A percentile compares a stretch with the other conserved stretches of the same genome.
phyloP scores from a whole-genome alignment of 1,140 invertebrate genomes.

The Zaprionus kolodkinae region DNA sequence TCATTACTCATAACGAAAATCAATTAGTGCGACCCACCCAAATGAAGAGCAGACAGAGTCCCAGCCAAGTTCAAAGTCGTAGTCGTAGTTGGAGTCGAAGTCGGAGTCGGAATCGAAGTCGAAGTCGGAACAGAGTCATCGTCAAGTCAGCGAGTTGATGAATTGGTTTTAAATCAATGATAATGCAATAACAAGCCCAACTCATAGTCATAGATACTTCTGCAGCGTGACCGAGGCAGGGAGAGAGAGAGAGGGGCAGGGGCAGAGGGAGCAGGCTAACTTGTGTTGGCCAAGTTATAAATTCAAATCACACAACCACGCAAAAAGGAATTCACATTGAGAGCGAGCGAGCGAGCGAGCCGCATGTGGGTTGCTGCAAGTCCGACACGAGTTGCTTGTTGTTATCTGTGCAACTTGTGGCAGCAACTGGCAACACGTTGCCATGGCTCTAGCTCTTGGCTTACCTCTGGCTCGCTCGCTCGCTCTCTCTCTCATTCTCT shows the following conservation, averaged over 20 bases:
- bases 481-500: conserved; percentile 9
- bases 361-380: conserved; percentile 66
- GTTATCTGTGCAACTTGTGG: conserved; percentile 63
- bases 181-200: conserved; percentile 77
- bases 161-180: conserved; percentile 83
- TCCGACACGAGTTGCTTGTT: conserved; percentile 65
- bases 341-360: conserved; percentile 19
- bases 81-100: background rate
- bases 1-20: conserved; percentile 80
- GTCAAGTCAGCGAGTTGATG: conserved; percentile 75
- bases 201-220: conserved; percentile 52
- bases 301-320: conserved; percentile 81
- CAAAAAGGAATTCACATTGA: conserved; percentile 77
- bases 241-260: background rate
- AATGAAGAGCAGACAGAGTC: conserved; percentile 38
- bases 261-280: conserved; percentile 3
- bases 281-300: conserved; percentile 74
- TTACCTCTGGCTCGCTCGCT: background rate
- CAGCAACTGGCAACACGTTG: conserved; percentile 56
- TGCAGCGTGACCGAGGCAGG: background rate
- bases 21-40: conserved; percentile 80
- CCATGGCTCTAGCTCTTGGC: conserved; percentile 45
- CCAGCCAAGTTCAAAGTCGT: background rate
- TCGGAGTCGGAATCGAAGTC: conserved; percentile 24
- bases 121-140: conserved; percentile 69